A percentile compares a stretch with the other conserved stretches of the same genome.
phyloP scores from a whole-genome alignment of 2,797 vertebrate genomes.

The Serranus cabrilla region DNA sequence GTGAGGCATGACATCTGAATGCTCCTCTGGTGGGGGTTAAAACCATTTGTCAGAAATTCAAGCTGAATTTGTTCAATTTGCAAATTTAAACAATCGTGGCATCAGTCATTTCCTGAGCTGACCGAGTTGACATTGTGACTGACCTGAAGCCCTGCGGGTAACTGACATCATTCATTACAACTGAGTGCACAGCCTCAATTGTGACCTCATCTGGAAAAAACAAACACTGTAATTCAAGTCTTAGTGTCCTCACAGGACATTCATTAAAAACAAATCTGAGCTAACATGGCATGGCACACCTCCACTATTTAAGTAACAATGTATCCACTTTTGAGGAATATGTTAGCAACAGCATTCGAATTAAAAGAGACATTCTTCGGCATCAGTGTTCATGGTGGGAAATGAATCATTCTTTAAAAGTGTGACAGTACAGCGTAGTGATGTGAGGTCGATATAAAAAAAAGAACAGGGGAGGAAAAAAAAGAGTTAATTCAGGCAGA shows the following conservation, averaged over 20 bases:
- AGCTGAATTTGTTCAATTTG: conserved; percentile 52
- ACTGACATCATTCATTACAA: conserved; percentile 70
- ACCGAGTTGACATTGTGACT: conserved; percentile 44
- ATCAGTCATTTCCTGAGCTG: conserved; percentile 65
- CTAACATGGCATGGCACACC: conserved; percentile 58
- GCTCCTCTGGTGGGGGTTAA: conserved; percentile 13
- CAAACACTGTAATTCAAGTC: conserved; percentile 53
- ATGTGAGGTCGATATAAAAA: conserved; percentile 30
- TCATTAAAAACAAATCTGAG: conserved; percentile 15
- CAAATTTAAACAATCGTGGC: conserved; percentile 52
- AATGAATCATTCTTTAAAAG: conserved; percentile 31
- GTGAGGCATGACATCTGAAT: not conserved
- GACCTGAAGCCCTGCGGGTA: conserved; percentile 48
- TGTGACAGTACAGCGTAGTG: conserved; percentile 43
- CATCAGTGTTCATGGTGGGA: conserved; percentile 49
- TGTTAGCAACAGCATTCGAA: conserved; percentile 63
- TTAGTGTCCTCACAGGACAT: conserved; percentile 41
- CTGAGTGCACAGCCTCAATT: conserved; percentile 56
- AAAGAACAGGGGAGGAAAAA: not conserved
- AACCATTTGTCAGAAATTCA: conserved; percentile 19
- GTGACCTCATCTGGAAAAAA: conserved; percentile 42
- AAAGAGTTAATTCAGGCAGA: conserved; percentile 36
- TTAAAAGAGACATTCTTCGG: conserved; percentile 64
- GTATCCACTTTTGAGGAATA: conserved; percentile 44
- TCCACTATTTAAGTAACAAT: conserved; percentile 60